Conservation (phyloP, 2,797 vertebrate genomes). For the Cichlasoma orientale region DNA sequence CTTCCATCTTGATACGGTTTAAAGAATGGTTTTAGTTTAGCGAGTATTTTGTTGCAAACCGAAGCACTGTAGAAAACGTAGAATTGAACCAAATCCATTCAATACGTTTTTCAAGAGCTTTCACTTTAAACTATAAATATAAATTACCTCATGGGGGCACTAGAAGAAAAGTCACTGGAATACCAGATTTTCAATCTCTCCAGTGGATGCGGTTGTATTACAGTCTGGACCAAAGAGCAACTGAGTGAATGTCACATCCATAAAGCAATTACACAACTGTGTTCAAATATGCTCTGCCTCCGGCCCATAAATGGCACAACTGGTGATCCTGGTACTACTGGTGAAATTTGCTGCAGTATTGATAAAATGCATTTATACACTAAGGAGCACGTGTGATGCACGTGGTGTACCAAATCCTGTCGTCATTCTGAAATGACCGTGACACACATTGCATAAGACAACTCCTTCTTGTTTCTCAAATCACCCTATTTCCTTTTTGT, state of each 20-base stretch:
- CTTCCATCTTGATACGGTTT: no score
- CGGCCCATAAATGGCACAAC: constrained; percentile 1
- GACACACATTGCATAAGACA: constrained; percentile 57
- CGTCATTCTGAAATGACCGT: constrained; percentile 36
- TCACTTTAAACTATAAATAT: neutral
- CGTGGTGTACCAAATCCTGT: constrained; percentile 13
- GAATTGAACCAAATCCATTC: neutral
- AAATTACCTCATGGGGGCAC: neutral
- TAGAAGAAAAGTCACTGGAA: neutral
- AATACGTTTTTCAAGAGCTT: neutral
- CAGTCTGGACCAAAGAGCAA: neutral
- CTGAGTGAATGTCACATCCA: neutral
- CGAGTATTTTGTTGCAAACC: no score
- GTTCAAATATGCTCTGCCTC: neutral
- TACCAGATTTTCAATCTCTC: neutral
- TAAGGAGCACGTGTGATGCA: constrained; percentile 33
- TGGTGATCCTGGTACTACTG: neutral
- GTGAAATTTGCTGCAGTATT: constrained; percentile 7
- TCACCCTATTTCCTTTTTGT: constrained; percentile 66
- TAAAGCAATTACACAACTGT: neutral
- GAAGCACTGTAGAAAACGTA: no score
- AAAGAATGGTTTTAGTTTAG: no score
- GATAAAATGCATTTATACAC: neutral
- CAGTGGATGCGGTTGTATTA: neutral
- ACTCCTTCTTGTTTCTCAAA: constrained; percentile 62